Evolutionary conservation across 2,888 invertebrate species (phyloP), one percentile per base, ranked within the genome.

Genomic region (Andrena haemorrhoa): DNA sequence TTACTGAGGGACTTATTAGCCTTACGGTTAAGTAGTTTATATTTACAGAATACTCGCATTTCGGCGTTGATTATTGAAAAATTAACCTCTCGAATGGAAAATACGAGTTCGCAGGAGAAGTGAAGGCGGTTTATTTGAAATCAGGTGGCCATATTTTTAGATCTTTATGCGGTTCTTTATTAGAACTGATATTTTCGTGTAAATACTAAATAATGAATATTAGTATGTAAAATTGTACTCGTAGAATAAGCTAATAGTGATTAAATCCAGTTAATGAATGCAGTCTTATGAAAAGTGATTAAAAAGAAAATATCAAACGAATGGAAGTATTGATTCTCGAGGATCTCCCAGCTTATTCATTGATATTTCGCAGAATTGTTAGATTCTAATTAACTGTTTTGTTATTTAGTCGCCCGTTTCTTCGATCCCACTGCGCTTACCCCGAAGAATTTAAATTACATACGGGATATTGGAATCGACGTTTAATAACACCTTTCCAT

Each of bases 91-190:
- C 12, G 7, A 26, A 4, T 2, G 41, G 1, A 8, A 31, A 35
- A 23, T 6, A n/a, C 20, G 0, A 29, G 4, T 8, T 2, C n/a
- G 2, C 8, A 35, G 0, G 4, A 29, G 2, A 29, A 26, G 51
- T 23, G n/a, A 49, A 33, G 29, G 65, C 68, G 65, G 60, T 33
- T 60, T 53, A 79, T 65, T 71, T 79, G 2, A 79, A 79, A 71
- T 61, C 29, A 33, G 12, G n/a, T 58, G 20, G 33, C 16, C 51
- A 69, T 2, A 29, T 8, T 41, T 10, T 74, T 31, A 12, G 0
- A 23, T 8, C 12, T 20, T 16, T 1, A 41, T 0, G 41, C 8
- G 16, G 56, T 12, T 31, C 20, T 29, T 12, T 35, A 26, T 53
- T 56, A 23, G 53, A 53, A 8, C 41, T 41, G 1, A 41, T 41